A percentile compares a stretch with the other conserved stretches of the same genome.
These are phyloP conservation scores for Tenrec ecaudatus DNA, from an alignment of 2,113 vertebrate species.

Conservation along the genomic window DNA sequence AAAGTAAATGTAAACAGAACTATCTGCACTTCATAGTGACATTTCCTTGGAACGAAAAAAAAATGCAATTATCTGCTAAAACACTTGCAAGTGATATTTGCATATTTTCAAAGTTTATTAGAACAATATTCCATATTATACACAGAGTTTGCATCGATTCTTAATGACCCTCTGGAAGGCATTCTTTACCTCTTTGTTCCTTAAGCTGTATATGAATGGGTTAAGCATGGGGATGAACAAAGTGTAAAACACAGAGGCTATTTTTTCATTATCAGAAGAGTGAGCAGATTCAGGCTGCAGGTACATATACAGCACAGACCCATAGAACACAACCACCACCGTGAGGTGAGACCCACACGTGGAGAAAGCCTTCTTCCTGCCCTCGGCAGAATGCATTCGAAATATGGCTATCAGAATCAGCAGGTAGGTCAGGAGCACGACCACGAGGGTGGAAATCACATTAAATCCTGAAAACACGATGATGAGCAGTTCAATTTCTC, in stretches of 20 bases:
- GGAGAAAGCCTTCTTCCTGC: constrained; percentile 75
- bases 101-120: no score
- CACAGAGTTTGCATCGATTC: neutral
- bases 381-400: constrained; percentile 50
- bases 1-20: no score
- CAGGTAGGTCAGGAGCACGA: constrained; percentile 74
- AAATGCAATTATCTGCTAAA: no score
- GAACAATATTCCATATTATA: neutral
- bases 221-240: constrained; percentile 83
- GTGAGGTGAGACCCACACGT: constrained; percentile 75
- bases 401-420: constrained; percentile 64
- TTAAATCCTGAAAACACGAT: constrained; percentile 48
- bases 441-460: constrained; percentile 66
- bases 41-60: no score
- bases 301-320: constrained; percentile 68
- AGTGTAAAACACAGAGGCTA: constrained; percentile 67
- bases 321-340: constrained; percentile 56
- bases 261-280: constrained; percentile 63
- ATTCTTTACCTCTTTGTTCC: constrained; percentile 79
- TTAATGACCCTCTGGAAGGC: constrained; percentile 66
- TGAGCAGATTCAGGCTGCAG: constrained; percentile 60
- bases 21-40: no score
- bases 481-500: neutral
- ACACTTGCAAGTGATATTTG: no score
- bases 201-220: constrained; percentile 79